Conservation (phyloP, 2,113 vertebrate genomes). For the Callipepla squamata region DNA sequence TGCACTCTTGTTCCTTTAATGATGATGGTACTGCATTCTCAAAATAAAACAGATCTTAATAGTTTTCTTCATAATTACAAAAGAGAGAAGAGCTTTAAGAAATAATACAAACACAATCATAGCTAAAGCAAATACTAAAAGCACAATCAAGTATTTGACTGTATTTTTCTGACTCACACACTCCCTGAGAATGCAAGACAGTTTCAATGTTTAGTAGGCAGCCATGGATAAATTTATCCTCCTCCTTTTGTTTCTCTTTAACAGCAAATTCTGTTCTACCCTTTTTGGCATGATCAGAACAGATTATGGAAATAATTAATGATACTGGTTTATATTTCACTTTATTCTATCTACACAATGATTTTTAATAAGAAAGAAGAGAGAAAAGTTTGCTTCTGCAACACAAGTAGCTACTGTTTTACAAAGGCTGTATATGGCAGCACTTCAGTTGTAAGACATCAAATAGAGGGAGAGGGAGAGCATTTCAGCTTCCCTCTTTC, state of each 20-base stretch:
- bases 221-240: background rate
- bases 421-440: background rate
- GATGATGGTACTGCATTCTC: background rate
- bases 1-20: conserved; percentile 53
- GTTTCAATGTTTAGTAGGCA: background rate
- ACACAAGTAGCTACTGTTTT: background rate
- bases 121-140: background rate
- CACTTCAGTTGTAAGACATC: background rate
- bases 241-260: background rate
- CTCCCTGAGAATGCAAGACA: background rate
- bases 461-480: background rate
- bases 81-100: background rate
- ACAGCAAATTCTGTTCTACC: background rate
- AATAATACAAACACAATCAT: background rate
- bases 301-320: background rate
- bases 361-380: background rate
- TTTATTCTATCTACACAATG: conserved; percentile 8
- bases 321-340: background rate
- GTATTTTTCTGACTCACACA: background rate
- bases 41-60: background rate
- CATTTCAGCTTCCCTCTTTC: conserved; percentile 13
- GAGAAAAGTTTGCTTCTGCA: background rate
- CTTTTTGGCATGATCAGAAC: background rate
- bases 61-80: background rate
- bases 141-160: background rate